phyloP scores from a whole-genome alignment of 53 echinoderm and acorn worm genomes.

The Pentamera pediparva region DNA sequence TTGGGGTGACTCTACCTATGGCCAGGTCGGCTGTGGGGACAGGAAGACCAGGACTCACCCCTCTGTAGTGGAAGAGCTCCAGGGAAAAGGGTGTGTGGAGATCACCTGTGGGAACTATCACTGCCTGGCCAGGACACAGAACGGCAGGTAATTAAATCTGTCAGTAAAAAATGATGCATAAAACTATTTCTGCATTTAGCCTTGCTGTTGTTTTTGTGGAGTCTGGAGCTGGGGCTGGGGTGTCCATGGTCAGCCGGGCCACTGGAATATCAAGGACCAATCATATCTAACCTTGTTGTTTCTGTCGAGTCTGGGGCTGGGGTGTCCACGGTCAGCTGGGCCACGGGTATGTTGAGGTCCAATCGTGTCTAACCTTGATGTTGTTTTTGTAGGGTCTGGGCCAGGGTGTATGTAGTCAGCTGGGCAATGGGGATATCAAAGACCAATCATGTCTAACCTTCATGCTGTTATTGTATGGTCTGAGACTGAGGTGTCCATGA shows the following conservation, averaged over 20 bases:
- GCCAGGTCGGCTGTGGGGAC: conserved; percentile 83
- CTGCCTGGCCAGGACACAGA: conserved; percentile 67
- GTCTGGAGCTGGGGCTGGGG: no score
- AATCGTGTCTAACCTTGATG: conserved; percentile 59
- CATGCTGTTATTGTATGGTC: conserved; percentile 49
- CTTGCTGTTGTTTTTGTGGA: no score
- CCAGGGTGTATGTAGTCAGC: conserved; percentile 94
- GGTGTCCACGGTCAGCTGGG: conserved; percentile 96
- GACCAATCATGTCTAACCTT: conserved; percentile 64
- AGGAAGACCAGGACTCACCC: conserved; percentile 64
- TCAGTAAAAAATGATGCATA: not conserved
- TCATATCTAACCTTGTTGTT: conserved; percentile 51
- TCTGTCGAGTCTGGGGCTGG: conserved; percentile 76
- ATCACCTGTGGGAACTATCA: conserved; percentile 91
- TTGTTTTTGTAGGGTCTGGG: conserved; percentile 59
- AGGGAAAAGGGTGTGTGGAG: conserved; percentile 50
- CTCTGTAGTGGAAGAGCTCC: conserved; percentile 58
- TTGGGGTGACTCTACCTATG: conserved; percentile 81
- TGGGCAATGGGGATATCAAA: conserved; percentile 68
- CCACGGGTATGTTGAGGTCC: conserved; percentile 66
- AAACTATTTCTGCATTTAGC: no score
- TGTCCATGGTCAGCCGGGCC: conserved; percentile 90
- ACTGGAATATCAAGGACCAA: conserved; percentile 85
- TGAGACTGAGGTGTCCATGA: conserved; percentile 96
- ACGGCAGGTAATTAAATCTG: conserved; percentile 58